Evolutionary conservation across 2,113 vertebrate genomes (phyloP), one percentile per base, ranked within the genome.

Genomic region (Lampris incognitus): DNA sequence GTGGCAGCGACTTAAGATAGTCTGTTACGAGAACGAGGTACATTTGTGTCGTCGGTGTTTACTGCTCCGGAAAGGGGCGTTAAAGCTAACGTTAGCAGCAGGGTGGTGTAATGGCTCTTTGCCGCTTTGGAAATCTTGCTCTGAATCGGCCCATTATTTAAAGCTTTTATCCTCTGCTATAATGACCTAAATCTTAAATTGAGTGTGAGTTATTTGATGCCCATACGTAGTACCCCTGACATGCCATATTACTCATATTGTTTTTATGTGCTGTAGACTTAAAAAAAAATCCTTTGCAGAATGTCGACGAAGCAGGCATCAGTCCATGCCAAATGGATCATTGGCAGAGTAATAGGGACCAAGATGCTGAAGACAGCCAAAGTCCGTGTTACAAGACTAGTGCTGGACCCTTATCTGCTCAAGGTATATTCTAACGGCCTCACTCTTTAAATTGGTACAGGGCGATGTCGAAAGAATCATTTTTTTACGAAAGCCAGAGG

Each of bases 281-380:
- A 1, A 37, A 75, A 91, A 87, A 79, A 67, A 24, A 24, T 24
- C 2, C 24, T 76, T n/a, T 82, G 24, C 85, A 85, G 56, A 48
- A 99, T 99, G 97, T 97, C 97, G 38, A 72, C 86, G 1, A 94
- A 92, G 78, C 94, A 94, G 38, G 94, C 91, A 54, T 89, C 95
- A 10, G 94, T 98, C 57, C 98, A 99, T 72, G 98, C 98, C 11
- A 97, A 94, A 85, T 99, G 97, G 97, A 89, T 99, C 50, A 95
- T 98, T 44, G 97, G 98, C 42, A 96, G 93, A 88, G 98, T 99
- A 0, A 96, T 99, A 61, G 97, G 98, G 57, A 99, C 97, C 71
- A 97, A 98, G 84, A 99, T 99, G 97, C 83, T 66, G 56, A 97
- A 97, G 88, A 99, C 98, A 0, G 97, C 97, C 7, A 99, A 99